Base-by-base conservation (phyloP, 2,888 invertebrate genomes). In the Liopterus haemorrhoidalis region DNA sequence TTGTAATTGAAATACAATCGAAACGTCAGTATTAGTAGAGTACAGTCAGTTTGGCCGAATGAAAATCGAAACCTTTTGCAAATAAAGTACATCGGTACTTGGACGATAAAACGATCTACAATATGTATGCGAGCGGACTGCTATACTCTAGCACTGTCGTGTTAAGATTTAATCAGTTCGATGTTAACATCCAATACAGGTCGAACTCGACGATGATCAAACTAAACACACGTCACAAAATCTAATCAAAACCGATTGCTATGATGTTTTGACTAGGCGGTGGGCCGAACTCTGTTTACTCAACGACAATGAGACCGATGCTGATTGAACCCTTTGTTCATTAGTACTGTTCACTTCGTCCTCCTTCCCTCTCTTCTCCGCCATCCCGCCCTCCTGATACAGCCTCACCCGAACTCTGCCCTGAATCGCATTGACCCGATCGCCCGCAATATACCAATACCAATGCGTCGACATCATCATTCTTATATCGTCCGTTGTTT, bases 241-340 rank as follows among this genome's bases (percentile, higher is more conserved):
- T 67, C 65, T 66, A 67, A 67, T 67, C 67, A 66, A 66, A 66
- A 66, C 62, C 64, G 64, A 66, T 65, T 66, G 64, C 65, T 65
- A 65, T 67, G 64, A 65, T 66, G 66, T 67, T 67, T 67, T 66
- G 65, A 66, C 66, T 65, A 63, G 59, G 57, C 59, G 59, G 58
- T 57, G 6, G 36, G 41, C n/a, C 15, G 36, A 28, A 27, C 18
- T 12, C 16, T 65, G 62, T 66, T 65, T 66, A 61, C 60, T 56
- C 21, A 41, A 31, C 62, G 50, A 52, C 51, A 51, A 49, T 54
- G 54, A 36, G 56, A 56, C 56, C 50, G 57, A 53, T 56, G 49
- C 57, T 59, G 59, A 60, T 60, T 58, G 59, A 60, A 60, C 56
- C 59, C 60, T 59, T 60, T 60, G 59, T 60, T 56, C 57, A 58